Evolutionary conservation across 2,797 vertebrate species (phyloP), one percentile per base, ranked within the genome.

Genomic region (Euthynnus affinis): DNA sequence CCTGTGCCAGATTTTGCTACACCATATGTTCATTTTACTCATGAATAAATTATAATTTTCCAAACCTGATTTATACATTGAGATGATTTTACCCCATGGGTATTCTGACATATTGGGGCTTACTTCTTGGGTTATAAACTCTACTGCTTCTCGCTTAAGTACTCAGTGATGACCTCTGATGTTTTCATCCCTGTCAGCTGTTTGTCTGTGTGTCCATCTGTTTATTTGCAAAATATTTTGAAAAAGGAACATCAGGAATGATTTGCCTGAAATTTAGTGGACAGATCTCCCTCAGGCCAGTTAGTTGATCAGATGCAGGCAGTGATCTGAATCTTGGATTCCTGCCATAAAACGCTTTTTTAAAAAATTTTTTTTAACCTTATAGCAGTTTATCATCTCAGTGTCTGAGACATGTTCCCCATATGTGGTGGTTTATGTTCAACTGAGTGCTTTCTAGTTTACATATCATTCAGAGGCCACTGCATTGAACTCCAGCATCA

Each of bases 381-480:
- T 15, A n/a, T n/a, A 51, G 6, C 6, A 2, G 25, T 52, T 51
- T 40, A 71, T 71, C 53, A 17, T 40, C 57, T 76, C 61, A 20
- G 10, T 56, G 25, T 66, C 70, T 9, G 63, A 69, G 48, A 56
- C 27, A 32, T 68, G 55, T 8, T 66, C 49, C 29, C 6, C 6
- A 6, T 53, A 55, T 34, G 69, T 25, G 68, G 14, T 22, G 64
- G 51, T 82, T 86, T 63, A 62, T 68, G 37, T 64, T 69, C 23
- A 65, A 7, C 44, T 23, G 12, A 67, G 79, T 63, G 69, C 44
- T 20, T 32, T 51, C 57, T 77, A 37, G 32, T 84, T 82, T 76
- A 48, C 82, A 77, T 86, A 74, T 87, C 76, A 70, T 70, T 83
- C 74, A 84, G 76, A 77, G 78, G 74, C 63, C 62, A 56, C 56